These are phyloP conservation scores for Seira sanloemensis DNA, from an alignment of 2,888 invertebrate species.

Conservation along the genomic window DNA sequence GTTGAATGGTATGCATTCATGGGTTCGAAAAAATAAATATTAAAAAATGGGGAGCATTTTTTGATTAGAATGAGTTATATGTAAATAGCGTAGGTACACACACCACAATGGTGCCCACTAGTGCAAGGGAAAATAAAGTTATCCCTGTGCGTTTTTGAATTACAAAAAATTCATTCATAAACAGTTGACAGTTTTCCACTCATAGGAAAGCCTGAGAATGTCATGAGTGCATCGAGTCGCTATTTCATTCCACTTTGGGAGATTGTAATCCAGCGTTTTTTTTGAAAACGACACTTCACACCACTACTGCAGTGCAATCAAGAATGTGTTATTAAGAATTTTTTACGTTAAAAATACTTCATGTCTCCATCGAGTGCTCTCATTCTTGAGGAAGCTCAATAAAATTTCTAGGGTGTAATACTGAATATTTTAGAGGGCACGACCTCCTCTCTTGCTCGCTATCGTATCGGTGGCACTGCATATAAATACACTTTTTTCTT, in stretches of 20 bases:
- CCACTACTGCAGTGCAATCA: not conserved
- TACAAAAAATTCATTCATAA: not conserved
- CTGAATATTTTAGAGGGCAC: not conserved
- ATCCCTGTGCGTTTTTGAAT: not conserved
- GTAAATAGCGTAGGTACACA: too few species aligned
- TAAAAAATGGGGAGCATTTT: not conserved
- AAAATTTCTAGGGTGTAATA: not conserved
- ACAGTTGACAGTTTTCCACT: not conserved
- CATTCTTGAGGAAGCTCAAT: not conserved
- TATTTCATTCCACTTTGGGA: too few species aligned
- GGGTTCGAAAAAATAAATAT: not conserved
- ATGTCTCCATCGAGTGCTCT: not conserved
- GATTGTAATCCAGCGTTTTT: not conserved
- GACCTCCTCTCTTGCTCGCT: not conserved
- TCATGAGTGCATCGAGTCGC: not conserved
- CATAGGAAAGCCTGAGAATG: not conserved
- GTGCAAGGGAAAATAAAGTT: not conserved
- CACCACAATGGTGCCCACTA: not conserved
- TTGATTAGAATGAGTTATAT: too few species aligned
- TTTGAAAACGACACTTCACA: not conserved
- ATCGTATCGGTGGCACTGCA: not conserved
- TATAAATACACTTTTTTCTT: not conserved
- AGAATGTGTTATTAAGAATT: not conserved
- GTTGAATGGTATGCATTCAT: slow-evolving; percentile 44
- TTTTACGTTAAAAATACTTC: not conserved